Conservation (phyloP, 2,888 invertebrate genomes). For the Tridacna crocea region DNA sequence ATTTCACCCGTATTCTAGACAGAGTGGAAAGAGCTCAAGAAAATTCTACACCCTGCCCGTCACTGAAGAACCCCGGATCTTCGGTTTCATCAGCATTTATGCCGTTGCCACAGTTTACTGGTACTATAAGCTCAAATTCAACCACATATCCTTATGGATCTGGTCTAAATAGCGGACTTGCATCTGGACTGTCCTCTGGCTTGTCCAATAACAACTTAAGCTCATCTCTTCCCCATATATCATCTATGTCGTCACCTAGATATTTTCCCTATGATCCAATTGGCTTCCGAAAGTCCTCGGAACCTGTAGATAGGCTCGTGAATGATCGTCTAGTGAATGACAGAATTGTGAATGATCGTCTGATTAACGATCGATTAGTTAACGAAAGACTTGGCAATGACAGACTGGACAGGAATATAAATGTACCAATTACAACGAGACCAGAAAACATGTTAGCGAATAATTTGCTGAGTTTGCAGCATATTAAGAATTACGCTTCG, state of each 20-base stretch:
- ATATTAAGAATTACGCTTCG: conserved; percentile 92
- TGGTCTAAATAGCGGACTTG: conserved; percentile 62
- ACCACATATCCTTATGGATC: conserved; percentile 66
- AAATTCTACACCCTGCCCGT: conserved; percentile 58
- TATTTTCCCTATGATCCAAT: conserved; percentile 94
- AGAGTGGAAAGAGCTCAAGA: conserved; percentile 60
- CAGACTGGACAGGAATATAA: conserved; percentile 74
- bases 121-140: conserved; percentile 67
- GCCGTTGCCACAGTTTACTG: conserved; percentile 89
- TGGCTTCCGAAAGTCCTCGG: conserved; percentile 90
- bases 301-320: conserved; percentile 50
- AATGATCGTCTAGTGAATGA: conserved; percentile 56
- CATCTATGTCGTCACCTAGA: conserved; percentile 82
- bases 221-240: conserved; percentile 81
- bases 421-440: conserved; percentile 71
- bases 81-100: conserved; percentile 90
- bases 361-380: conserved; percentile 50
- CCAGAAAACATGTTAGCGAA: conserved; percentile 77
- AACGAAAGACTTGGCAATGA: conserved; percentile 50
- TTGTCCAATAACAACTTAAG: conserved; percentile 75
- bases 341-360: conserved; percentile 49
- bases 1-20: conserved; percentile 66
- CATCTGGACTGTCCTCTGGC: conserved; percentile 67
- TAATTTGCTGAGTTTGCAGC: conserved; percentile 89
- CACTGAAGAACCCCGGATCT: conserved; percentile 65